These are phyloP conservation scores for Mamestra configurata DNA, from an alignment of 1,140 invertebrate species.

Conservation along the genomic window DNA sequence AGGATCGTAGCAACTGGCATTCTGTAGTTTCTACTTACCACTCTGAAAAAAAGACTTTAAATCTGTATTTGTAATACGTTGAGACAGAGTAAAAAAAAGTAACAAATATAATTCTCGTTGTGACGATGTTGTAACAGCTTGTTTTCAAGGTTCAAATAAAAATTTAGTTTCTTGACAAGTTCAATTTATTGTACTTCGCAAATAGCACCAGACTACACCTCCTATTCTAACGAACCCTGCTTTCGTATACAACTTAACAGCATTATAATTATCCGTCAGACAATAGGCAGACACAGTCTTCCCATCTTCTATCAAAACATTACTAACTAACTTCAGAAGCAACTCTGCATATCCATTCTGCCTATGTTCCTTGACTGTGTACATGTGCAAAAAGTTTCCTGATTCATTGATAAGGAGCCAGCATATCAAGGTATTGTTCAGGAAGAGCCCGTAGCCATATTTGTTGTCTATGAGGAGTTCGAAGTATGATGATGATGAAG, in stretches of 20 bases:
- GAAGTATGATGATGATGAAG: constrained; percentile 57
- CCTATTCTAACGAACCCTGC: constrained; percentile 47
- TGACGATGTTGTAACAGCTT: too few species aligned
- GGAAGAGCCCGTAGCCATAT: constrained; percentile 62
- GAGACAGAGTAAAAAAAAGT: too few species aligned
- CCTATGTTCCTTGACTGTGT: constrained; percentile 61
- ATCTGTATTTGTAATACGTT: too few species aligned
- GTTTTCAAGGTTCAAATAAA: too few species aligned
- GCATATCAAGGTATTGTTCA: constrained; percentile 54
- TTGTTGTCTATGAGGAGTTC: constrained; percentile 59
- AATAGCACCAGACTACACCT: constrained; percentile 38
- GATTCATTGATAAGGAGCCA: constrained; percentile 65
- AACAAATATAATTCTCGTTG: too few species aligned
- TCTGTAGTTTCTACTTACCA: too few species aligned
- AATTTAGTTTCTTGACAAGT: too few species aligned
- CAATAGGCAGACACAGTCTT: constrained; percentile 48
- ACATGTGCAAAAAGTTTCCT: constrained; percentile 63
- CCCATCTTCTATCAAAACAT: constrained; percentile 53
- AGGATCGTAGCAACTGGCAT: too few species aligned
- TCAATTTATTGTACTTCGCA: constrained; percentile 22
- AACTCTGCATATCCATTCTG: constrained; percentile 65
- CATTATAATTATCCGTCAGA: constrained; percentile 17
- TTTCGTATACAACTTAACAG: constrained; percentile 49
- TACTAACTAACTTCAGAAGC: constrained; percentile 61
- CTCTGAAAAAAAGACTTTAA: too few species aligned